These are phyloP conservation scores for Microcaecilia unicolor DNA, from an alignment of 2,797 vertebrate species.

Conservation along the genomic window DNA sequence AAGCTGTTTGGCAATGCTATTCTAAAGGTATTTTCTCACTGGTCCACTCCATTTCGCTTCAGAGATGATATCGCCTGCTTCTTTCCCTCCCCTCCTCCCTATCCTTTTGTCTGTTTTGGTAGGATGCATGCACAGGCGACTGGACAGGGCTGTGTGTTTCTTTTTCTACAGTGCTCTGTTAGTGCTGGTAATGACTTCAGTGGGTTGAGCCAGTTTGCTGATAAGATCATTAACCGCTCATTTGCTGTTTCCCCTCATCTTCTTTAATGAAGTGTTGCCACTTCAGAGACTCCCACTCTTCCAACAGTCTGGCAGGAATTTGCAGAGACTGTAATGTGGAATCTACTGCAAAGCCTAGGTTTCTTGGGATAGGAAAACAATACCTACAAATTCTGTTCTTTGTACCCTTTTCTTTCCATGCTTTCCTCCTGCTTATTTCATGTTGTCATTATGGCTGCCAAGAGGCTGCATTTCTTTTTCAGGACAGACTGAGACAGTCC, in stretches of 20 bases:
- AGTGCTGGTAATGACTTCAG: conserved; percentile 10
- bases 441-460: no score
- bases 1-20: no score
- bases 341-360: no score
- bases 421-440: no score
- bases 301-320: conserved; percentile 4
- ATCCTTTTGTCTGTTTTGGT: not conserved
- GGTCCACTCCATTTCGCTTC: no score
- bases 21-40: not conserved
- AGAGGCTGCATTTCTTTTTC: no score
- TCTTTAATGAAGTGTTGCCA: conserved; percentile 13
- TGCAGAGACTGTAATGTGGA: no score
- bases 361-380: no score
- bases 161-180: conserved; percentile 4
- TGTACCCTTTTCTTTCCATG: no score
- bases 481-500: no score
- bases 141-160: conserved; percentile 8
- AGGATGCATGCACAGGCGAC: not conserved
- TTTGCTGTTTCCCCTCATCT: conserved; percentile 12
- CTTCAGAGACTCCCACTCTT: conserved; percentile 4
- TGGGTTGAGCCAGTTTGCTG: conserved; percentile 11
- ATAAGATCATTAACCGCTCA: conserved; percentile 13
- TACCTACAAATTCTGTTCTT: no score
- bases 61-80: conserved; percentile 4
- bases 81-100: no score